These are phyloP conservation scores for Podabrus alpinus DNA, from an alignment of 2,888 invertebrate species.

Conservation along the genomic window DNA sequence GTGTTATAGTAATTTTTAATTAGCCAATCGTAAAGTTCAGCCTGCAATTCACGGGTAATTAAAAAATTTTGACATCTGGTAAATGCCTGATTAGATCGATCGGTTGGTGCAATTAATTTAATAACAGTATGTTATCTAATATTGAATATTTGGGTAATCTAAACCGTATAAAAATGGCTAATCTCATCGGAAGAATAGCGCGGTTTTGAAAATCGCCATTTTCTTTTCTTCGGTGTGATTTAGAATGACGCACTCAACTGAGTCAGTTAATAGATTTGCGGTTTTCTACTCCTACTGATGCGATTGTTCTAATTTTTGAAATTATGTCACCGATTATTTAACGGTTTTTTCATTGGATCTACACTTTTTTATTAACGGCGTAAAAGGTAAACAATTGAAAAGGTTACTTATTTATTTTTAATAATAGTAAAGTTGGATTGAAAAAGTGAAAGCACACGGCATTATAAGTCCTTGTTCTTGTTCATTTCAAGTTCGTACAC, in stretches of 20 bases:
- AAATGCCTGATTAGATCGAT: not conserved
- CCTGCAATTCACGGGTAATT: not conserved
- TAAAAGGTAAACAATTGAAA: not conserved
- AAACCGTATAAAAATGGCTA: not conserved
- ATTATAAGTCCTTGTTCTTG: not conserved
- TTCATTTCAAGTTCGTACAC: not conserved
- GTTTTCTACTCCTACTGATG: slow-evolving; percentile 12
- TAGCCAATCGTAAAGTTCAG: not conserved
- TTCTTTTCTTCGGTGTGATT: not conserved
- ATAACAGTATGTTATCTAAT: not conserved
- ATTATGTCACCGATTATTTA: not conserved
- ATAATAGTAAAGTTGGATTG: not conserved
- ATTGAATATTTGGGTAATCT: not conserved
- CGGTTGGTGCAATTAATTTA: not conserved
- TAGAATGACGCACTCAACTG: not conserved
- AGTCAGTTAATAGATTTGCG: not conserved
- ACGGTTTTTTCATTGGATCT: not conserved
- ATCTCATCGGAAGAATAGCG: not conserved
- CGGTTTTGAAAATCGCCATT: not conserved
- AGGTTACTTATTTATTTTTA: not conserved
- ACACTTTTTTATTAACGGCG: not conserved
- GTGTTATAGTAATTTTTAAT: not conserved
- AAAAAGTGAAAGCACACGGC: not conserved
- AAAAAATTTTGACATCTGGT: not conserved
- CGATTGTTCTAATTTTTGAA: not conserved